These are phyloP conservation scores for Nymphalis io DNA, from an alignment of 1,140 invertebrate genomes.

Conservation along the genomic window DNA sequence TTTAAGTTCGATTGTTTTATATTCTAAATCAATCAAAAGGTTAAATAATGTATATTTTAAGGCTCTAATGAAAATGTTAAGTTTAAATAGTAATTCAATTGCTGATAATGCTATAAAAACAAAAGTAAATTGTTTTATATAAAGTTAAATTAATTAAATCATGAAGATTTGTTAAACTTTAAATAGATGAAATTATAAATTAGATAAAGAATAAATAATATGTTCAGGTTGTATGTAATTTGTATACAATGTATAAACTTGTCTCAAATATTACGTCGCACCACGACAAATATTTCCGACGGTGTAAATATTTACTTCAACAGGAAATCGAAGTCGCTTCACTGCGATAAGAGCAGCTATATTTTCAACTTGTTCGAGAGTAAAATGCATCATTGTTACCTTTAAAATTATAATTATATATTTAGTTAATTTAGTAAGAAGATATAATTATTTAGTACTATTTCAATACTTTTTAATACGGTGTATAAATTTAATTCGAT, in stretches of 20 bases:
- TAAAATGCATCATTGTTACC: neutral
- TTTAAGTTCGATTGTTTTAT: too few species aligned
- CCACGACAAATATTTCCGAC: conserved; percentile 33
- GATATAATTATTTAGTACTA: neutral
- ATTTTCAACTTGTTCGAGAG: conserved; percentile 5
- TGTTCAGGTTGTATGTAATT: neutral
- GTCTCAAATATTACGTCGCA: conserved; percentile 24
- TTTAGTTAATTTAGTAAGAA: neutral
- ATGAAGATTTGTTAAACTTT: neutral
- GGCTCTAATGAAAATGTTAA: too few species aligned
- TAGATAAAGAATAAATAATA: neutral
- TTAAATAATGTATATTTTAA: too few species aligned
- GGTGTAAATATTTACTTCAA: conserved; percentile 36
- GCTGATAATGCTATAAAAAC: too few species aligned
- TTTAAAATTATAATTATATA: neutral
- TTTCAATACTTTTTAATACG: too few species aligned
- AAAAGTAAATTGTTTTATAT: too few species aligned
- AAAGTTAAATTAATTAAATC: too few species aligned
- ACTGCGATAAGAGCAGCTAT: conserved; percentile 7
- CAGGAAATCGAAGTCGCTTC: conserved; percentile 30
- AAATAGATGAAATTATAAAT: neutral
- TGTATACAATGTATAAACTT: neutral
- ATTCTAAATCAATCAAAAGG: too few species aligned
- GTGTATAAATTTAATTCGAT: too few species aligned
- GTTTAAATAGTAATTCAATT: too few species aligned